Evolutionary conservation across 2,797 vertebrate genomes (phyloP).

Genomic region (Gastrophryne carolinensis): DNA sequence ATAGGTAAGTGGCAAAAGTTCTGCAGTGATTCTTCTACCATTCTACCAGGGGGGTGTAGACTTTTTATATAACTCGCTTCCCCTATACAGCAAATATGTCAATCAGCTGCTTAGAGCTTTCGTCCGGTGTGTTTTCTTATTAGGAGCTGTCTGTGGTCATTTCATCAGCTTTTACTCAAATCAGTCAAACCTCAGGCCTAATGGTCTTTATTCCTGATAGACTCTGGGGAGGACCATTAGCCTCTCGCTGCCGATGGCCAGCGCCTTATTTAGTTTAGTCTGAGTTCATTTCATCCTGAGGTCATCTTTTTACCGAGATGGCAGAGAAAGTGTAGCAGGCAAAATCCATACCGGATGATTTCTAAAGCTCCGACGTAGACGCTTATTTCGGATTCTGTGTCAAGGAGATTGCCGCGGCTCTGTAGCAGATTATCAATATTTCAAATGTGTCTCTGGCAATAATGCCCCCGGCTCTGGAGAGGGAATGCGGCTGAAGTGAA

Average conservation of each 20-base stretch:
- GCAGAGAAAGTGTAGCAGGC: neutral
- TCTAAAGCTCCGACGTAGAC: conserved; percentile 11
- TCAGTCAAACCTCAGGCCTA: conserved; percentile 33
- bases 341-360: conserved; percentile 22
- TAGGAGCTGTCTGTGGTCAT: conserved; percentile 24
- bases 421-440: conserved; percentile 16
- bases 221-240: conserved; percentile 42
- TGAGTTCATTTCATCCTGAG: conserved; percentile 31
- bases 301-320: conserved; percentile 39
- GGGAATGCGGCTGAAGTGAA: neutral
- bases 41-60: no score
- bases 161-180: conserved; percentile 14
- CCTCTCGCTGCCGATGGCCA: conserved; percentile 2
- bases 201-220: conserved; percentile 42
- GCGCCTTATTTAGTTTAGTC: conserved; percentile 2
- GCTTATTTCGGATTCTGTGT: conserved; percentile 16
- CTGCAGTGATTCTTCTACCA: no score
- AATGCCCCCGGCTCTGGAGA: neutral
- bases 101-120: neutral
- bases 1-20: no score
- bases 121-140: neutral
- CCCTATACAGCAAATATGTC: neutral
- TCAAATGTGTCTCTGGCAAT: conserved; percentile 35
- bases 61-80: no score
- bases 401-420: neutral